Base-by-base conservation (phyloP, 2,113 vertebrate genomes). In the Gulo gulo region DNA sequence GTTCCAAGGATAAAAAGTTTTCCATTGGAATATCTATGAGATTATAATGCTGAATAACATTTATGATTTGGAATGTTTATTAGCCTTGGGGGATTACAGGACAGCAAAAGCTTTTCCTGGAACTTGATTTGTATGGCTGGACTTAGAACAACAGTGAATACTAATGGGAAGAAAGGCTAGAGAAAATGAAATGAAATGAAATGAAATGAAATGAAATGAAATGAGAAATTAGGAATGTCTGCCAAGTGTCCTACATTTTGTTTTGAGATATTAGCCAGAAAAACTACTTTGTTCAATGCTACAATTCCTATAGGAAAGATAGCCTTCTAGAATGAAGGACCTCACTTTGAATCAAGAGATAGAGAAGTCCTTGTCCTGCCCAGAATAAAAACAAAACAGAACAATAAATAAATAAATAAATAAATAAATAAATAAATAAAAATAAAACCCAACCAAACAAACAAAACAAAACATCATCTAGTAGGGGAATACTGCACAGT, bases 171-270 rank as follows among this genome's bases (percentile, higher is more conserved):
- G 2, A 4, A 95, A 81, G 29, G 0, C 4, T 78, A 71, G 9
- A 93, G 31, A 73, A 93, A 87, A 87, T 57, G 1, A 52, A 92
- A 47, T 57, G 1, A 52, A 92, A 47, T 67, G 15, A n/a, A n/a
- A n/a, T n/a, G n/a, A 93, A 87, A 87, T 57, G 1, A 52, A 92
- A 47, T 57, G 1, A 52, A 92, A 47, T 67, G 15, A 91, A 93
- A 67, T 73, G 39, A 95, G 31, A 97, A 89, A 87, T 81, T 85
- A 63, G 4, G 42, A 74, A 71, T 91, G 57, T 29, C 80, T 95
- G 15, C 14, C 14, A 86, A 57, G 24, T 31, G 3, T 2, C 24
- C n/a, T 69, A 47, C 31, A 24, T 79, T 52, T 6, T 52, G 0
- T 92, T 26, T 81, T 69, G 29, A 4, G 7, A 45, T 74, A 50